These are phyloP conservation scores for Periophthalmus modestus DNA, from an alignment of 2,113 vertebrate species.

Conservation along the genomic window DNA sequence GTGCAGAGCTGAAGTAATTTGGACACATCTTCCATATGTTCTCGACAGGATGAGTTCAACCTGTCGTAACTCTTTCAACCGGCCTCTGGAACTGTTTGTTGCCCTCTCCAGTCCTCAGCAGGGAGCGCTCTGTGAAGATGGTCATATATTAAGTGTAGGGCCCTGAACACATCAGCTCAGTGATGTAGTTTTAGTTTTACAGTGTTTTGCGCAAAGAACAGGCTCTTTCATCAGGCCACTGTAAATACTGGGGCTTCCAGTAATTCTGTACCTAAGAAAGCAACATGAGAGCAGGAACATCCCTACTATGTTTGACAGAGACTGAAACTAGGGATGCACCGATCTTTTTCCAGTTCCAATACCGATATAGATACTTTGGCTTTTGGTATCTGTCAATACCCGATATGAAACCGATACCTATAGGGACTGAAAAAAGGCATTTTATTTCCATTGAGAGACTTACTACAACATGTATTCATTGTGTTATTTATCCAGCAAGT, in stretches of 20 bases:
- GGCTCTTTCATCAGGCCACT: neutral
- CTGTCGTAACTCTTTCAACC: constrained; percentile 13
- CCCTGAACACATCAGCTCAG: neutral
- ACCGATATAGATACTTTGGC: too few relatives aligned
- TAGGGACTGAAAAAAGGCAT: too few relatives aligned
- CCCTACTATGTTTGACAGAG: too few relatives aligned
- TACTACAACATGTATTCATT: too few relatives aligned
- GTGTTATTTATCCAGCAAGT: too few relatives aligned
- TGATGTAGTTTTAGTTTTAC: neutral
- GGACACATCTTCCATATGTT: constrained; percentile 13
- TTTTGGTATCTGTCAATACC: too few relatives aligned
- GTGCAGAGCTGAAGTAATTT: constrained; percentile 3
- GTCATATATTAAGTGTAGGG: neutral
- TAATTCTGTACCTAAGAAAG: neutral
- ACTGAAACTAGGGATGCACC: too few relatives aligned
- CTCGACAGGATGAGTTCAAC: neutral
- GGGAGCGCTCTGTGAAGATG: neutral
- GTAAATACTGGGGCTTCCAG: neutral
- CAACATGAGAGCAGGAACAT: too few relatives aligned
- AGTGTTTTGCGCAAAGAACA: neutral
- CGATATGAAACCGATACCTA: too few relatives aligned
- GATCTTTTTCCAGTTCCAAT: too few relatives aligned
- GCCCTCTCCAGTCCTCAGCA: neutral
- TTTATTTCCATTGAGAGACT: too few relatives aligned
- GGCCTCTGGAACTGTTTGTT: neutral